Evolutionary conservation across 2,888 invertebrate genomes (phyloP), one percentile per base, ranked within the genome.

Genomic region (Linhomoeus sp.): DNA sequence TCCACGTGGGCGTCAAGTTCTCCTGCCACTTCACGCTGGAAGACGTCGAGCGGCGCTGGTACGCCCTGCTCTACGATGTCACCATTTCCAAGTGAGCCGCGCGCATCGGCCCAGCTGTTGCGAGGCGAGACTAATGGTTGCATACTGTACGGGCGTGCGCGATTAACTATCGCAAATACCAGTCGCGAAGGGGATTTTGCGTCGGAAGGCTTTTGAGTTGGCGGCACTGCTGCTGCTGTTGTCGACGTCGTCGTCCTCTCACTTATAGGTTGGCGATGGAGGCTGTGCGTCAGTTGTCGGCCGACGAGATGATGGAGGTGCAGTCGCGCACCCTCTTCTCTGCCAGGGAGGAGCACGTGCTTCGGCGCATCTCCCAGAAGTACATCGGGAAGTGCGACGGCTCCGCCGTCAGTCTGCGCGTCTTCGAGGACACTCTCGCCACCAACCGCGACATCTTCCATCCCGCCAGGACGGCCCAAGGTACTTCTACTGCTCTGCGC

Each of bases 21-120:
- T 86, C 92, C 0, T 88, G 90, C 62, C 79, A 84, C 49, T 94
- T 90, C 66, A 85, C 87, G 0, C 71, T 87, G 24, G 80, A 81
- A 60, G 92, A 97, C 64, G 75, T 97, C 45, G 86, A 90, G 62
- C 83, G 87, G 47, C 76, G 94, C 44, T 97, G 94, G 94, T 88
- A 86, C 67, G 82, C 87, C 0, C 67, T 97, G 47, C 72, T 97
- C 23, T 94, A 92, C 66, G 88, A 94, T 68, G 81, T 84, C n/a
- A 77, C 83, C 41, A 79, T 94, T 43, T 88, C 88, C 12, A 55
- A 55, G 50, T 54, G 47, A 44, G 60, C 5, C 3, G 7, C 5
- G 29, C 29, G 12, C 7, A 12, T 12, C 5, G 29, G 12, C 24
- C 17, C 17, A 15, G 38, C n/a, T n/a, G n/a, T n/a, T n/a, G n/a